Evolutionary conservation across 2,888 invertebrate genomes (phyloP), one percentile per base, ranked within the genome.

Genomic region (Stenoptilia bipunctidactyla): DNA sequence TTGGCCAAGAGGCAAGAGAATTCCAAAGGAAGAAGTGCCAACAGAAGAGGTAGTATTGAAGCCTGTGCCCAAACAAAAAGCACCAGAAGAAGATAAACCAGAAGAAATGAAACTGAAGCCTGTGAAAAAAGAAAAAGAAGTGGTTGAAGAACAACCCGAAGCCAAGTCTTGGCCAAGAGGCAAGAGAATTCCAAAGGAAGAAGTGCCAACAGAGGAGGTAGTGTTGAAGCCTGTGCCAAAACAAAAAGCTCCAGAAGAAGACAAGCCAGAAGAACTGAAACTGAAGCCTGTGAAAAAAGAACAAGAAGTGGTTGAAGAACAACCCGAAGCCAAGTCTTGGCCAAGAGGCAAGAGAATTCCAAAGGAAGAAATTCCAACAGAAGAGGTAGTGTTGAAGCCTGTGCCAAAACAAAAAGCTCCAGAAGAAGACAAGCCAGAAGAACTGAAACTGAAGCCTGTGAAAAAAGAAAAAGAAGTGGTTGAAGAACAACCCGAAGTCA

Each of bases 321-420:
- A 48, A 30, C 59, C 65, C 8, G 51, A 69, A 35, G 66, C 70
- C 39, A 55, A 61, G 5, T 53, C 61, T 53, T 70, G 57, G 65
- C 69, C 53, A 33, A 58, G 49, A 10, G 73, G 72, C 2, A 66
- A 58, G 41, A 66, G 61, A 39, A 57, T 57, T 1, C 69, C 69
- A 27, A 52, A 65, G 12, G 66, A 66, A 40, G 67, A 79, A 58
- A 62, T 44, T 54, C 65, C 51, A 55, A 68, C 66, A 37, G 84
- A 85, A 55, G 74, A 82, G 48, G 71, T 85, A 0, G 57, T 61
- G 15, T 58, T 87, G 1, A 86, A 86, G 43, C 85, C 86, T 5
- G 52, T 69, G 35, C 50, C 53, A 13, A 54, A 50, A 42, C 41
- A 47, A 10, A 50, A 47, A 8, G 30, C 6, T 6, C 34, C 37